A percentile compares a stretch with the other conserved stretches of the same genome.
Evolutionary conservation across 1,140 invertebrate species (phyloP).

Genomic region (Melanaphis sacchari): DNA sequence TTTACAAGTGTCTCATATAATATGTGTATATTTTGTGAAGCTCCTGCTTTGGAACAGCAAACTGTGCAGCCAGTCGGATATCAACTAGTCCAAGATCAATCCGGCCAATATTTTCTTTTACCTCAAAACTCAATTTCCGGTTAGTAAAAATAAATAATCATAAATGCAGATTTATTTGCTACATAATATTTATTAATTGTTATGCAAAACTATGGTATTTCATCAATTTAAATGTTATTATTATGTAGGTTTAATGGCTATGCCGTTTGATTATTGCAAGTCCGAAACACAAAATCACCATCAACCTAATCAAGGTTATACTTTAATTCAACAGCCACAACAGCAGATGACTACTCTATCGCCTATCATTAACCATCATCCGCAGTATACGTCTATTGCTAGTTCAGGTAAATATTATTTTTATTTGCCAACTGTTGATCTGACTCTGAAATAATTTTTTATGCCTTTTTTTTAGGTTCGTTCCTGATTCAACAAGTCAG

Average conservation of each 20-base stretch:
- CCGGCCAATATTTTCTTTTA: slow-evolving; percentile 43
- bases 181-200: background rate
- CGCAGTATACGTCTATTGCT: slow-evolving; percentile 50
- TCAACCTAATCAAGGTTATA: slow-evolving; percentile 44
- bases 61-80: slow-evolving; percentile 30
- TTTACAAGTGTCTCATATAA: background rate
- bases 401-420: slow-evolving; percentile 36
- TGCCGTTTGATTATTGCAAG: slow-evolving; percentile 52
- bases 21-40: slow-evolving; percentile 14
- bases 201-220: background rate
- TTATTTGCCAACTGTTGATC: background rate
- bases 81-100: slow-evolving; percentile 52
- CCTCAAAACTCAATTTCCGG: slow-evolving; percentile 51
- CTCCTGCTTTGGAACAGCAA: slow-evolving; percentile 46
- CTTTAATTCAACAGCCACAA: slow-evolving; percentile 36
- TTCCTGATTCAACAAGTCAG: slow-evolving; percentile 44
- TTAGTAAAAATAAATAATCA: slow-evolving; percentile 1
- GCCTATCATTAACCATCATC: slow-evolving; percentile 45
- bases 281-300: slow-evolving; percentile 34
- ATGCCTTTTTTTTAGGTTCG: background rate
- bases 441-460: background rate
- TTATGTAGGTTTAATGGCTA: slow-evolving; percentile 37
- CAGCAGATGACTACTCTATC: slow-evolving; percentile 51
- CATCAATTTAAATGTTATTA: background rate
- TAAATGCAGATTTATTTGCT: background rate